Percentiles rank a stretch among this genome's conserved stretches.
These are phyloP conservation scores for Chaetodon auriga DNA, from an alignment of 2,113 vertebrate genomes.

Conservation along the genomic window DNA sequence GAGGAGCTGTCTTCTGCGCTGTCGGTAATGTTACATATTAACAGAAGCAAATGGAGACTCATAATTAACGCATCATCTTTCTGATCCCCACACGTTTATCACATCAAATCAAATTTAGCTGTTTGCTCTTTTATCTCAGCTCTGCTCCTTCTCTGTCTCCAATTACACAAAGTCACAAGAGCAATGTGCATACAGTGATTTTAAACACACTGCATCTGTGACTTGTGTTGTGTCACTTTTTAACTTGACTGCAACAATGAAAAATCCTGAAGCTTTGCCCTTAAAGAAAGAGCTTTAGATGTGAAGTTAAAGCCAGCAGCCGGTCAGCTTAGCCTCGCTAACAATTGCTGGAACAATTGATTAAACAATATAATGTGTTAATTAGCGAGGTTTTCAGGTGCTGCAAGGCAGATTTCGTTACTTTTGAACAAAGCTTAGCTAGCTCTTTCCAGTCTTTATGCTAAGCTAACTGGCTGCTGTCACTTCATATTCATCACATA, in stretches of 20 bases:
- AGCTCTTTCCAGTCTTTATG: not conserved
- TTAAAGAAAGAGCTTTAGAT: not conserved
- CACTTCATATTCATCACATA: not conserved
- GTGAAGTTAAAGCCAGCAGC: not conserved
- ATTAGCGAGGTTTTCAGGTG: not conserved
- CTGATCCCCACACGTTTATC: conserved; percentile 37
- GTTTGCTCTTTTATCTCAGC: not conserved
- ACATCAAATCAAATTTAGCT: conserved; percentile 28
- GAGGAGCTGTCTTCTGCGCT: not conserved
- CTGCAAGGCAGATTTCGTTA: not conserved
- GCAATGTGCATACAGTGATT: too few relatives aligned
- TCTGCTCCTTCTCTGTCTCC: not conserved
- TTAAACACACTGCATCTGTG: not conserved
- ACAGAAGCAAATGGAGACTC: not conserved
- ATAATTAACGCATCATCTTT: not conserved
- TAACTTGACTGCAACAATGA: not conserved
- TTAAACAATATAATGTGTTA: too few relatives aligned
- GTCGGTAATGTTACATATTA: conserved; percentile 12
- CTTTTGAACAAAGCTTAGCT: not conserved
- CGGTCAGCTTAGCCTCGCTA: not conserved
- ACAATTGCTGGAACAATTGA: not conserved
- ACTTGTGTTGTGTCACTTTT: conserved; percentile 11
- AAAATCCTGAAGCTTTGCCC: not conserved
- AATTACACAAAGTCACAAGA: not conserved
- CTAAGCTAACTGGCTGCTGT: not conserved